Percentiles rank a stretch among this genome's conserved stretches.
Evolutionary conservation across 2,113 vertebrate genomes (phyloP).

Genomic region (Thinocorus orbignyianus): DNA sequence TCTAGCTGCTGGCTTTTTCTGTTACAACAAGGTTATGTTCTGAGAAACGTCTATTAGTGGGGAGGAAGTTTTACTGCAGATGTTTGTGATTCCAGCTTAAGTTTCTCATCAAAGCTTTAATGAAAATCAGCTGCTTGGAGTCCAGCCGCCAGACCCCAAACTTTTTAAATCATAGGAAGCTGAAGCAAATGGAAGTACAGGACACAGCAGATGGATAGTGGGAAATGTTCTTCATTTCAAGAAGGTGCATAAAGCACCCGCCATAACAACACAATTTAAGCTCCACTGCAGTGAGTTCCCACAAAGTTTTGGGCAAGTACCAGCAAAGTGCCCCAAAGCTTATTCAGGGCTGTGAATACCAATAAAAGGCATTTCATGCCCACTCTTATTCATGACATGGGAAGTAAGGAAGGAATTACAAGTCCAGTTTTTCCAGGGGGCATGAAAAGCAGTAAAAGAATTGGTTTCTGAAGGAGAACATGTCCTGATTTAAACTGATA

Average conservation of each 20-base stretch:
- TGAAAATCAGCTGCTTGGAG: constrained; percentile 79
- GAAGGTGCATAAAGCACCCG: background rate
- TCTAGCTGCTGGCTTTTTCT: constrained; percentile 55
- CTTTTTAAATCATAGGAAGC: constrained; percentile 64
- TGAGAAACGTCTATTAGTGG: constrained; percentile 69
- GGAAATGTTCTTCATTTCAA: constrained; percentile 40
- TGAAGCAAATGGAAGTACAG: constrained; percentile 37
- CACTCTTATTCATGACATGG: background rate
- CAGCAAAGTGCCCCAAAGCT: background rate
- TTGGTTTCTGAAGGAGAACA: background rate
- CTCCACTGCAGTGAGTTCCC: background rate
- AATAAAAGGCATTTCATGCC: constrained; percentile 5
- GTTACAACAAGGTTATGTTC: constrained; percentile 70
- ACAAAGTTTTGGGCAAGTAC: constrained; percentile 6
- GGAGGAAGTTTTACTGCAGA: constrained; percentile 78
- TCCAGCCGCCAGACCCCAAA: constrained; percentile 18
- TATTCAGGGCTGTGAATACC: background rate
- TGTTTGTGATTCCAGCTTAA: constrained; percentile 79
- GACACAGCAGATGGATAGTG: constrained; percentile 9
- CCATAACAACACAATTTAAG: background rate
- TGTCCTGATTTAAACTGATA: background rate
- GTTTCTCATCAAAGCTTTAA: constrained; percentile 80
- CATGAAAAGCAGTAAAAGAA: background rate
- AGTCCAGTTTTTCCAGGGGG: background rate
- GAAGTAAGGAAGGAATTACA: constrained; percentile 20